Base-by-base conservation (phyloP, 2,113 vertebrate species). In the Motacilla tschutschensis region DNA sequence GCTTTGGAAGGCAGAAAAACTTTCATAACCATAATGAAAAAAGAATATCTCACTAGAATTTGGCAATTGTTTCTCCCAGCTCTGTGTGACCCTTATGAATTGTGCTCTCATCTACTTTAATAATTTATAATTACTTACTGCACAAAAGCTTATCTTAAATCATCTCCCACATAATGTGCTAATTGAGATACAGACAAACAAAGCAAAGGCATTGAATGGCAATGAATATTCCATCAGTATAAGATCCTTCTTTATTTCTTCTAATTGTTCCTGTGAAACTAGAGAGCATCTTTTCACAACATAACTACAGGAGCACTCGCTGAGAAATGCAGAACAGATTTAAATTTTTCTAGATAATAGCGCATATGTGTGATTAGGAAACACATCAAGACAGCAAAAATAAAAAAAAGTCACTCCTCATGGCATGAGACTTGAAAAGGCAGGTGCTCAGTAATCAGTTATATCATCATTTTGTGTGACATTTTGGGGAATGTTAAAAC, bases 51-150 rank as follows among this genome's bases (percentile, higher is more conserved):
- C 64, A 63, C 47, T 74, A 76, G 51, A 90, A 92, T 24, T 2
- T 80, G 28, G 14, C 28, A 77, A 35, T 57, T 87, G 17, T 60
- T 87, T 92, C 79, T 87, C 60, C 14, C 76, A 87, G 33, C 14
- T 63, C 29, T 69, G 11, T 75, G 57, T 85, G 79, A 89, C 72
- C 75, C 79, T 92, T 78, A 80, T 72, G 80, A 92, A 86, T 70
- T 94, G n/a, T 67, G 40, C 33, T 89, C 5, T 92, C 60, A 60
- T 89, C 44, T 78, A 70, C 62, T 89, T 92, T 73, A 89, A 84
- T 92, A 0, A 94, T 92, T 92, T 94, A 80, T 93, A 95, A 88
- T 93, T 93, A 82, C 78, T 89, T 88, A 66, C 22, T 54, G 41
- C 64, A 89, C 48, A 87, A 59, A 89, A 88, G 35, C 26, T 8